A percentile compares a stretch with the other conserved stretches of the same genome.
phyloP scores from a whole-genome alignment of 64 coral and sea anemone species.

The Catalaphyllia jardinei region DNA sequence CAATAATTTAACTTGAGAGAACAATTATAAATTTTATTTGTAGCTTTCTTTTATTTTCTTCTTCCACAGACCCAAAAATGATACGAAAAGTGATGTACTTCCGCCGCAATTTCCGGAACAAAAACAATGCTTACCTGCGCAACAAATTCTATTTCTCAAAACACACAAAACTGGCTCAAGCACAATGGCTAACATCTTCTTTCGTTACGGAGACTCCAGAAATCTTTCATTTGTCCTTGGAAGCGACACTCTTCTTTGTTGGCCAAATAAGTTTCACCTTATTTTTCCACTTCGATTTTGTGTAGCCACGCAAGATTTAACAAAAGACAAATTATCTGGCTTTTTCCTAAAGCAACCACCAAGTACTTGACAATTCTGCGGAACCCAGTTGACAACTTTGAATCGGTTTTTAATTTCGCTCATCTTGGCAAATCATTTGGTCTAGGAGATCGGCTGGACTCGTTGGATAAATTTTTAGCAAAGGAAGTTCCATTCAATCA shows the following conservation, averaged over 20 bases:
- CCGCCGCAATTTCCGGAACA: not conserved
- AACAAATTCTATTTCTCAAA: constrained; percentile 62
- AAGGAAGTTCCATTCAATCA: not conserved
- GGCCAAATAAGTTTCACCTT: constrained; percentile 47
- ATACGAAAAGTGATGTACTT: too few species aligned
- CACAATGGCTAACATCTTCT: constrained; percentile 68
- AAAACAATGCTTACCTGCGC: not conserved
- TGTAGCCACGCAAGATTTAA: constrained; percentile 64
- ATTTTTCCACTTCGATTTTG: constrained; percentile 25
- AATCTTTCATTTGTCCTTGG: constrained; percentile 52
- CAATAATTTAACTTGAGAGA: too few species aligned
- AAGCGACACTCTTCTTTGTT: constrained; percentile 10
- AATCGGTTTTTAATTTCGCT: constrained; percentile 62
- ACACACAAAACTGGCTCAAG: constrained; percentile 70
- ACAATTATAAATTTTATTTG: too few species aligned
- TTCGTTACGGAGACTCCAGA: too few species aligned
- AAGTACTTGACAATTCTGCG: constrained; percentile 61
- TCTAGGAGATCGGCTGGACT: not conserved
- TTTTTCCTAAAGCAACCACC: constrained; percentile 29
- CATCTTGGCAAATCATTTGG: constrained; percentile 9
- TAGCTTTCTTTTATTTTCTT: not conserved
- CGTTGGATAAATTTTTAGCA: constrained; percentile 9
- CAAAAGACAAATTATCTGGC: constrained; percentile 18
- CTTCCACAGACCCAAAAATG: not conserved
- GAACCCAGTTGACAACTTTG: constrained; percentile 65